Evolutionary conservation across 2,113 vertebrate species (phyloP).

Genomic region (Phyllopteryx taeniolatus): DNA sequence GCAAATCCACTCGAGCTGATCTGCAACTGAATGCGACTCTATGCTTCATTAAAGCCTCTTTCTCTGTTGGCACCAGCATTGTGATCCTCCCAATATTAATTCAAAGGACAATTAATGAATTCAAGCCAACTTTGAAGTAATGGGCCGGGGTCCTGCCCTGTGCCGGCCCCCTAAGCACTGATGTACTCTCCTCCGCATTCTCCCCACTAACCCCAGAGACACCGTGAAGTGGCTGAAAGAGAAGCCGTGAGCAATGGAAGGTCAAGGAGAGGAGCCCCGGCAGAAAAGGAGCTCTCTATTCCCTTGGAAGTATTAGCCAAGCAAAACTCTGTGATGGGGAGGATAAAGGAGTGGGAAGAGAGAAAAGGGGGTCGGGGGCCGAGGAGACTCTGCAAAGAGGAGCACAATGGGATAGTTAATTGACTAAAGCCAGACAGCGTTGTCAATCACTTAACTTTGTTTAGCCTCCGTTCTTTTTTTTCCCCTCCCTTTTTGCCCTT

Average conservation of each 20-base stretch:
- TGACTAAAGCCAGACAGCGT: conserved; percentile 97
- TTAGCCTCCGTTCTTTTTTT: conserved; percentile 67
- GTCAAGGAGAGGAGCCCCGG: conserved; percentile 97
- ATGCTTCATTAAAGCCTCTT: conserved; percentile 99
- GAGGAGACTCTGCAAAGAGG: conserved; percentile 81
- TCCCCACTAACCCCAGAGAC: conserved; percentile 92
- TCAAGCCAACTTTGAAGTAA: conserved; percentile 99
- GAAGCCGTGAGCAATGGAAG: conserved; percentile 95
- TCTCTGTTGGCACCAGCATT: conserved; percentile 98
- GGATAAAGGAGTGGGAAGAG: conserved; percentile 69
- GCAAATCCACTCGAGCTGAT: conserved; percentile 89
- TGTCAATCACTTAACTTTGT: conserved; percentile 99
- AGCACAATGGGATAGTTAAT: conserved; percentile 99
- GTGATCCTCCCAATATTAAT: conserved; percentile 99
- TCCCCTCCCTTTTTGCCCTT: conserved; percentile 35
- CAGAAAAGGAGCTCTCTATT: conserved; percentile 97
- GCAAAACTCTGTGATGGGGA: conserved; percentile 88
- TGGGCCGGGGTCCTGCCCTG: conserved; percentile 88
- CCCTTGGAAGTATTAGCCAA: conserved; percentile 98
- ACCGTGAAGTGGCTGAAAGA: conserved; percentile 98
- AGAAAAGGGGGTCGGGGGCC: conserved; percentile 64
- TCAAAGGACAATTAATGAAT: conserved; percentile 99
- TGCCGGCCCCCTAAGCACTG: conserved; percentile 92
- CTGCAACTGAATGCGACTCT: conserved; percentile 99
- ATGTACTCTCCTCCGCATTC: conserved; percentile 95